Evolutionary conservation across 2,113 vertebrate species (phyloP), one percentile per base, ranked within the genome.

Genomic region (Raphicerus campestris): DNA sequence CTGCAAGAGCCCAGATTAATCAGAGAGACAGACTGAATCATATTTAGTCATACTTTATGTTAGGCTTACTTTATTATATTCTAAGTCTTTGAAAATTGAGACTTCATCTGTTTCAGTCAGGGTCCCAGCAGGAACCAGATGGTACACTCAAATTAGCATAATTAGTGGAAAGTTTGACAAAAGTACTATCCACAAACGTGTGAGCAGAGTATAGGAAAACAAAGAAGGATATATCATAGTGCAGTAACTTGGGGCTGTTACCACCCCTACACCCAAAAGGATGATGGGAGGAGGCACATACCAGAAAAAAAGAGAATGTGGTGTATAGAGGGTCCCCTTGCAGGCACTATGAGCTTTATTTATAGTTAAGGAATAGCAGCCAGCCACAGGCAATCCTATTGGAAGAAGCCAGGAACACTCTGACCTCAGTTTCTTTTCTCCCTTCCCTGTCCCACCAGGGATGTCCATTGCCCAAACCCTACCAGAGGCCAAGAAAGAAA

Each of bases 1-100:
- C n/a, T 60, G 56, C 49, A 96, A 92, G 83, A 95, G 83, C 35
- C 80, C 83, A 91, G 70, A 94, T 90, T 95, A 96, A 93, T 96
- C 55, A 96, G 78, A 94, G n/a, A 94, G 49, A 89, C 10, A 91
- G 49, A 86, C 20, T 82, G 87, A 95, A 86, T 88, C 82, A 93
- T 78, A 95, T 88, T 97, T 97, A 97, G 88, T 97, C 53, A 88
- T 87, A 94, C 93, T 96, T 97, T 88, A 80, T 81, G 86, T 93
- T 91, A 70, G 55, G 55, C 70, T 94, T 95, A 73, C 92, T 93
- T 97, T 93, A 94, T 70, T 96, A 55, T 88, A 92, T 93, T 87
- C 35, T 93, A 96, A 91, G 84, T 63, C 49, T 96, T 97, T 97
- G 78, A 93, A 93, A 96, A 97, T 73, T 96, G 63, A 96, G 84